Evolutionary conservation across 2,888 invertebrate species (phyloP).

Genomic region (Thelaira solivaga): DNA sequence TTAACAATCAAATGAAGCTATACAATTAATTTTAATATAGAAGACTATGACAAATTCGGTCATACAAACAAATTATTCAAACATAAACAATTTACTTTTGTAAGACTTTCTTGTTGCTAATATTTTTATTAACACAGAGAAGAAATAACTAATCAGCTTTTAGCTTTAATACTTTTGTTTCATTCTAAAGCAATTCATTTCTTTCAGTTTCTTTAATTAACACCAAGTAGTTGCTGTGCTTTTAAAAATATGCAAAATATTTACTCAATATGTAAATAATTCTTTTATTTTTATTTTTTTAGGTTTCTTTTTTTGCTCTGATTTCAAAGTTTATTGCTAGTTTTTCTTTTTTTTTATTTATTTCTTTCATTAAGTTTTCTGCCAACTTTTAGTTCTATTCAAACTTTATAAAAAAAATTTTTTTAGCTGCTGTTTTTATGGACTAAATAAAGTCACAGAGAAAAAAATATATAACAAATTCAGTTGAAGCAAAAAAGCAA

Average conservation of each 20-base stretch:
- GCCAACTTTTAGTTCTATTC: constrained; percentile 39
- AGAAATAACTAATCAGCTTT: too few species aligned
- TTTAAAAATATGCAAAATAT: background rate
- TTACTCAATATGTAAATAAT: background rate
- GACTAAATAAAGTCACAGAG: constrained; percentile 32
- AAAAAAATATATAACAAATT: background rate
- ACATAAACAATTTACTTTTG: too few species aligned
- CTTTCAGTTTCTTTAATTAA: background rate
- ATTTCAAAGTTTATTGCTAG: constrained; percentile 20
- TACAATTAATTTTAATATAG: too few species aligned
- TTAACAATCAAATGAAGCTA: too few species aligned
- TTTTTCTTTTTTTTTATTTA: constrained; percentile 33
- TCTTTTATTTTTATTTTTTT: constrained; percentile 1
- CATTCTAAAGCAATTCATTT: background rate
- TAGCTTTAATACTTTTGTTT: background rate
- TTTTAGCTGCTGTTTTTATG: constrained; percentile 10
- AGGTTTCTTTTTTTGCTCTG: background rate
- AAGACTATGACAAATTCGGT: too few species aligned
- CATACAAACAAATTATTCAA: too few species aligned
- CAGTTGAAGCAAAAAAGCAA: background rate
- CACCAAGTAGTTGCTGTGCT: background rate
- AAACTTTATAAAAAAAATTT: constrained; percentile 46
- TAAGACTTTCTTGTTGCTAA: too few species aligned
- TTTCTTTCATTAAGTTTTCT: constrained; percentile 27
- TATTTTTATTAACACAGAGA: too few species aligned